phyloP scores from a whole-genome alignment of 2,797 vertebrate species.

The Gymnoscopelus braueri region DNA sequence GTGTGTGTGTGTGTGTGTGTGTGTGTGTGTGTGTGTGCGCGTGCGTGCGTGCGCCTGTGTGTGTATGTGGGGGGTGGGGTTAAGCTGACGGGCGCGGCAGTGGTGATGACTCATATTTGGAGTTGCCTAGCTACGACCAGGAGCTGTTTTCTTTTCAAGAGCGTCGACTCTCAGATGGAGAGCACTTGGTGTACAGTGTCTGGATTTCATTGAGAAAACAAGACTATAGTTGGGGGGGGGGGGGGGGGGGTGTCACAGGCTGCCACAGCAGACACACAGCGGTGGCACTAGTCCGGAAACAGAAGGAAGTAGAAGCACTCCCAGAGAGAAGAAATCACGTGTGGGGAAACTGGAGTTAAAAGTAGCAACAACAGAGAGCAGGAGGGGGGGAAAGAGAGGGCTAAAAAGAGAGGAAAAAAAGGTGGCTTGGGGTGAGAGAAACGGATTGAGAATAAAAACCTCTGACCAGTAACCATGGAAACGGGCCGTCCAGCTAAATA shows the following conservation, averaged over 20 bases:
- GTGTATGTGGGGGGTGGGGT: slow-evolving; percentile 31
- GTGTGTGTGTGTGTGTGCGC: background rate
- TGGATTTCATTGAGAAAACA: slow-evolving; percentile 76
- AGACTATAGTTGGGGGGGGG: background rate
- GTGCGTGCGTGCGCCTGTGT: slow-evolving; percentile 6
- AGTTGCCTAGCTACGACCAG: slow-evolving; percentile 80
- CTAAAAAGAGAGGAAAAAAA: slow-evolving; percentile 1
- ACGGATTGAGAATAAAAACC: slow-evolving; percentile 47
- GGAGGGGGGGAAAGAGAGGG: background rate
- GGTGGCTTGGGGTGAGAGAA: slow-evolving; percentile 48
- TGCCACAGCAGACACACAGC: slow-evolving; percentile 28
- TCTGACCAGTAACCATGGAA: slow-evolving; percentile 68
- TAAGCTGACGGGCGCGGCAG: slow-evolving; percentile 73
- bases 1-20: slow-evolving; percentile 30
- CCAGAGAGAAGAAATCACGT: slow-evolving; percentile 54
- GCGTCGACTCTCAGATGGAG: slow-evolving; percentile 45
- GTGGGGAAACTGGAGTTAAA: slow-evolving; percentile 52
- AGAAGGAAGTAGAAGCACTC: slow-evolving; percentile 27
- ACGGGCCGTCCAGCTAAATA: slow-evolving; percentile 53
- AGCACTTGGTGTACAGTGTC: slow-evolving; percentile 54
- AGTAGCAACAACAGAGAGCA: slow-evolving; percentile 45
- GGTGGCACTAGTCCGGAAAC: slow-evolving; percentile 48
- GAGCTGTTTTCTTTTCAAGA: slow-evolving; percentile 78
- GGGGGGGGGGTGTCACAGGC: slow-evolving; percentile 37
- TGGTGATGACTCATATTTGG: slow-evolving; percentile 80